A percentile compares a stretch with the other conserved stretches of the same genome.
phyloP scores from a whole-genome alignment of 1,140 invertebrate species.

The Zaprionus taronus region DNA sequence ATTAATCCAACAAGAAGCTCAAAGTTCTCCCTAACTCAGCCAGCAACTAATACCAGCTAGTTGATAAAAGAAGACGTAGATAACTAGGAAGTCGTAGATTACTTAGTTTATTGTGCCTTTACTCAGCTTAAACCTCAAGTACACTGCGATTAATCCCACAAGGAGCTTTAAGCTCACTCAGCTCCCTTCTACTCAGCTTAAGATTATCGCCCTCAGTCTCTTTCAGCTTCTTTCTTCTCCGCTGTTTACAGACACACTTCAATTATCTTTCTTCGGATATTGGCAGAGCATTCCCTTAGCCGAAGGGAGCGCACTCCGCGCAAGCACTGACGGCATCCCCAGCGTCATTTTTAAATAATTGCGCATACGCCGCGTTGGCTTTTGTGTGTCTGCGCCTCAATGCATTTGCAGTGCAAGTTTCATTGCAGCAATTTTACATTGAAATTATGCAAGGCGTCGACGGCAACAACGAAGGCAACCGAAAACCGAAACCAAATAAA shows the following conservation, averaged over 20 bases:
- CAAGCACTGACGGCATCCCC: not conserved
- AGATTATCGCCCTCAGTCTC: not conserved
- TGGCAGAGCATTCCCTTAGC: constrained; percentile 39
- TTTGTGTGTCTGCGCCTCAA: constrained; percentile 68
- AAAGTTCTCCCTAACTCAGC: not conserved
- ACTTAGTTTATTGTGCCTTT: not conserved
- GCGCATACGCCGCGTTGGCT: constrained; percentile 78
- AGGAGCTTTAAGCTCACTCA: constrained; percentile 1
- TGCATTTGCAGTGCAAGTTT: constrained; percentile 72
- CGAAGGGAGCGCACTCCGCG: not conserved
- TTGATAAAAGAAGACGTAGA: not conserved
- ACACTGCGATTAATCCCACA: not conserved
- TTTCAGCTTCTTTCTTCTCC: not conserved
- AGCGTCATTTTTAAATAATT: constrained; percentile 68
- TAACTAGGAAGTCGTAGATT: fast-evolving
- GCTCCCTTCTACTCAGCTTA: not conserved
- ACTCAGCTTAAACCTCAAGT: not conserved
- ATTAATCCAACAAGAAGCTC: not conserved
- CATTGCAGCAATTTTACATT: constrained; percentile 74
- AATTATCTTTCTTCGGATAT: constrained; percentile 18
- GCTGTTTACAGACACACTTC: constrained; percentile 7
- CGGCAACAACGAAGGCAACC: constrained; percentile 12
- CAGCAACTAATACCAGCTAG: not conserved
- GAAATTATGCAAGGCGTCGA: constrained; percentile 70
- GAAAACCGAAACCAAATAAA: constrained; percentile 25